phyloP scores from a whole-genome alignment of 2,888 invertebrate genomes.

The Drosophila cognata region DNA sequence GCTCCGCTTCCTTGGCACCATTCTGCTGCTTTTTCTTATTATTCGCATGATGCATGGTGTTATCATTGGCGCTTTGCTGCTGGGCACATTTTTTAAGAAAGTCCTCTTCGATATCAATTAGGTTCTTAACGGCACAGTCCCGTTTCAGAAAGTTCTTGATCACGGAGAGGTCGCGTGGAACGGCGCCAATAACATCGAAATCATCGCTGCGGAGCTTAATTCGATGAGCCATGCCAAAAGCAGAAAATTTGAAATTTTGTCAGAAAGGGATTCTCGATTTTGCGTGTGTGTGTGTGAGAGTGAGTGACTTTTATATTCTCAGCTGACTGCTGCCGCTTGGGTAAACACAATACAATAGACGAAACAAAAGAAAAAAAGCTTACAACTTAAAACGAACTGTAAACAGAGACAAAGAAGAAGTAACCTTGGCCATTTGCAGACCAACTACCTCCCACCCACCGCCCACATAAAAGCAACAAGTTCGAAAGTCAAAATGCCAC shows the following conservation, averaged over 20 bases:
- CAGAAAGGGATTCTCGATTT: constrained; percentile 4
- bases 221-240: constrained; percentile 60
- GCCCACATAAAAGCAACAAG: constrained; percentile 60
- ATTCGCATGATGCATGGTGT: background rate
- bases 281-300: constrained; percentile 4
- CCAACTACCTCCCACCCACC: constrained; percentile 7
- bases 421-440: constrained; percentile 48
- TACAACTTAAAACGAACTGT: constrained; percentile 3
- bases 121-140: constrained; percentile 66
- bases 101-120: constrained; percentile 70
- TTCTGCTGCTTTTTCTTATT: background rate
- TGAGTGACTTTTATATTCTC: constrained; percentile 13
- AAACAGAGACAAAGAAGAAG: constrained; percentile 27
- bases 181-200: constrained; percentile 69
- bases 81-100: constrained; percentile 47
- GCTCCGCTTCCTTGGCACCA: background rate
- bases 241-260: constrained; percentile 49
- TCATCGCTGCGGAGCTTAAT: constrained; percentile 62
- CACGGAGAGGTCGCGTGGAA: constrained; percentile 68
- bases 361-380: background rate
- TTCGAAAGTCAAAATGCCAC: constrained; percentile 36
- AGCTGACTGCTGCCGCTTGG: constrained; percentile 33
- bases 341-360: constrained; percentile 15
- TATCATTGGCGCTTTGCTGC: constrained; percentile 16
- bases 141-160: constrained; percentile 69